Evolutionary conservation across 92 coral and sea anemone species (phyloP).

Genomic region (Paramuricea clavata): DNA sequence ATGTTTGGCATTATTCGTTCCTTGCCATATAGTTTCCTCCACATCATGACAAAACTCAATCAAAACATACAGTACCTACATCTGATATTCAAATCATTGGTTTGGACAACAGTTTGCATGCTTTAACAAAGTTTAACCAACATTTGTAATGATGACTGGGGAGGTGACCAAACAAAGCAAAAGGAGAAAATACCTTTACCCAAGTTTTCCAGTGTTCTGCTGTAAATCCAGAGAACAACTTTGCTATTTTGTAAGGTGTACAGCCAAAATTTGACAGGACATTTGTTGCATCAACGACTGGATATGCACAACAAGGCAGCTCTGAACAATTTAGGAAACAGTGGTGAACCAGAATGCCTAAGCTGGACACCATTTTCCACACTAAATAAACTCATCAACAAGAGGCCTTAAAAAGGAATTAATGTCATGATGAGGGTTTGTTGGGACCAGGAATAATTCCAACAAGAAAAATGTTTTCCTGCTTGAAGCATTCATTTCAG

Average conservation of each 20-base stretch:
- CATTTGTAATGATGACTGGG: background rate
- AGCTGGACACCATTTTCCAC: no score
- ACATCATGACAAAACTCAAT: constrained; percentile 72
- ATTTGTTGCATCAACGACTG: no score
- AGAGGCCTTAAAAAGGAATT: no score
- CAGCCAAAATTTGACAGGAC: constrained; percentile 29
- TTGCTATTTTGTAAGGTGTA: constrained; percentile 58
- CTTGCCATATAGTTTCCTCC: constrained; percentile 68
- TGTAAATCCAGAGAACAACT: constrained; percentile 67
- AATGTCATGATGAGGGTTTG: no score
- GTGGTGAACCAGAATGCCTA: no score
- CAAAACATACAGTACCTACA: constrained; percentile 55
- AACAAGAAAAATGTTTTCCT: no score
- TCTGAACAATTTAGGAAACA: no score
- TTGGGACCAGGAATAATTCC: no score
- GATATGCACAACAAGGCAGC: no score
- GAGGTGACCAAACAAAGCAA: constrained; percentile 35
- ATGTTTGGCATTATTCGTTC: constrained; percentile 21
- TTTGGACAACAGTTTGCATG: constrained; percentile 37
- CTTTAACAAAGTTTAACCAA: constrained; percentile 10
- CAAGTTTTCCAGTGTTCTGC: constrained; percentile 80
- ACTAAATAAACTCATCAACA: no score
- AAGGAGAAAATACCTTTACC: constrained; percentile 60
- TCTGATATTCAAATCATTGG: constrained; percentile 65
- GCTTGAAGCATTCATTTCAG: no score